A percentile compares a stretch with the other conserved stretches of the same genome.
Evolutionary conservation across 1,140 invertebrate genomes (phyloP).

Genomic region (Drosophila obscura): DNA sequence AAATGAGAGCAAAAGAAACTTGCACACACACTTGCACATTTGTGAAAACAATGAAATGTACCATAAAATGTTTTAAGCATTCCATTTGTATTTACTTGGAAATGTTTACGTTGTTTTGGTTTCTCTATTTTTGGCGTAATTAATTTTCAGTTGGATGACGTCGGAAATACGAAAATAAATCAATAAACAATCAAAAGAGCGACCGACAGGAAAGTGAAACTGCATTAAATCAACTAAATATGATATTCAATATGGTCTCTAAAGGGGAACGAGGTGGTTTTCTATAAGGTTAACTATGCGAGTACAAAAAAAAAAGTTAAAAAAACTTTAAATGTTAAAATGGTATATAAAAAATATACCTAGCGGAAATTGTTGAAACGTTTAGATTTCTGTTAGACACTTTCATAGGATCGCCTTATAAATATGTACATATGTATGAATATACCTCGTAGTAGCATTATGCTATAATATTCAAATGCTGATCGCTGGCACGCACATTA

Average conservation of each 20-base stretch:
- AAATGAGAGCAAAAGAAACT: constrained; percentile 33
- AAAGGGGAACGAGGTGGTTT: no score
- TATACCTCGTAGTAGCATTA: constrained; percentile 1
- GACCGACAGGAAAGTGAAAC: constrained; percentile 1
- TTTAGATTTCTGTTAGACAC: neutral
- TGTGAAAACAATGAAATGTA: constrained; percentile 52
- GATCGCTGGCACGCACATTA: constrained; percentile 66
- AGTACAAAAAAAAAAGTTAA: neutral
- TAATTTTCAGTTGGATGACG: constrained; percentile 70
- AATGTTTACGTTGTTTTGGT: constrained; percentile 39
- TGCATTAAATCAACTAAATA: no score
- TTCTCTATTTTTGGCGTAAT: constrained; percentile 57
- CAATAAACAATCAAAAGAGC: neutral
- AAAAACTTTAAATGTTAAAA: neutral
- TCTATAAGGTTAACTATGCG: no score
- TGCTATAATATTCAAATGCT: constrained; percentile 64
- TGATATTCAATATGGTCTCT: no score
- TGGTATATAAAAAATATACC: no score
- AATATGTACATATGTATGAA: constrained; percentile 1
- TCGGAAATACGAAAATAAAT: constrained; percentile 66
- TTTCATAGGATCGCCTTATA: neutral
- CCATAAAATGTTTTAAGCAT: constrained; percentile 34
- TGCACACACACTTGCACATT: constrained; percentile 10
- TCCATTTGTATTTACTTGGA: constrained; percentile 28
- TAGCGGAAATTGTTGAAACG: neutral